Conservation (phyloP, 1,140 invertebrate genomes). For the Amphibalanus amphitrite region DNA sequence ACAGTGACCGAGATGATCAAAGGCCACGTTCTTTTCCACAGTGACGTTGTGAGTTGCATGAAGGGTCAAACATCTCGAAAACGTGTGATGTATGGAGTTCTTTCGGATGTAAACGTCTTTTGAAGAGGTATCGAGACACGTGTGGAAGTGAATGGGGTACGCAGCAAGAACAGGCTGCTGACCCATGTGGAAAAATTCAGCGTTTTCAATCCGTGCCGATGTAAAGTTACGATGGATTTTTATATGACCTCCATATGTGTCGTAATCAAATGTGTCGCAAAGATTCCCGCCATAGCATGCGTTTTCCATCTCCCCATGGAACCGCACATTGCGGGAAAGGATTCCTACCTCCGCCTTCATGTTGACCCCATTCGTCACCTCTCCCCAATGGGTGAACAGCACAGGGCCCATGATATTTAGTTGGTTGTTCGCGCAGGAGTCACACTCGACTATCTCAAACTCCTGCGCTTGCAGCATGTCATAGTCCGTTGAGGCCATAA, state of each 20-base stretch:
- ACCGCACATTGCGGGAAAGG: background rate
- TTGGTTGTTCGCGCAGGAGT: background rate
- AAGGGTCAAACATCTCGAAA: background rate
- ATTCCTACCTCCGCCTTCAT: background rate
- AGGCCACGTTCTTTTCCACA: slow-evolving; percentile 18
- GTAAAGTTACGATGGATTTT: background rate
- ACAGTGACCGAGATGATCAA: slow-evolving; percentile 21
- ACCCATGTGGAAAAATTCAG: background rate
- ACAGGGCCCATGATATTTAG: background rate
- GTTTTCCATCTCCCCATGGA: background rate
- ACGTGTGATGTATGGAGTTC: slow-evolving; percentile 2
- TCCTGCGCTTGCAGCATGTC: background rate
- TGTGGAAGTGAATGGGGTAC: slow-evolving; percentile 2
- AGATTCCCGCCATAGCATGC: background rate
- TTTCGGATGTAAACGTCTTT: background rate
- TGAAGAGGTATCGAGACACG: background rate
- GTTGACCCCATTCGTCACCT: background rate
- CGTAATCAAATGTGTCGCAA: background rate
- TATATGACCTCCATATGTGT: background rate
- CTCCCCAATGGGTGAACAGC: background rate
- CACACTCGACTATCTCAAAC: background rate
- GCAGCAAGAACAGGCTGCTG: background rate
- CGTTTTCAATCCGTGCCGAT: background rate
- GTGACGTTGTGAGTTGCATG: background rate
- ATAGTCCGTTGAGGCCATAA: background rate